Conservation (phyloP, 2,888 invertebrate species). For the Nomada lathburiana region DNA sequence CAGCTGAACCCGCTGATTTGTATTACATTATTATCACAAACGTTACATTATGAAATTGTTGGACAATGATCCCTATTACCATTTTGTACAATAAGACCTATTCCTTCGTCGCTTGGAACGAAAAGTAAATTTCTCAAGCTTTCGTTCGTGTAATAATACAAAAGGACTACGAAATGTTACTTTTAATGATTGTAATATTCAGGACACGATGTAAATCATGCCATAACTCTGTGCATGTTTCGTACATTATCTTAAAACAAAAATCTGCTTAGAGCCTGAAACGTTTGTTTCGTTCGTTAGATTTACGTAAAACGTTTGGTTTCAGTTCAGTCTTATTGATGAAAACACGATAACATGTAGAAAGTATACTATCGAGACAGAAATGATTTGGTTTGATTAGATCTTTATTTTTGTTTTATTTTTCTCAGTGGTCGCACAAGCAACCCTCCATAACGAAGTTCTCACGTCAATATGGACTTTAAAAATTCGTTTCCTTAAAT, state of each 20-base stretch:
- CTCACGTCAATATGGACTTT: constrained; percentile 36
- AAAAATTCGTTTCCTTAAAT: constrained; percentile 43
- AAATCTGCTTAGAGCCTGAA: constrained; percentile 47
- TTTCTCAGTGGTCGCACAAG: constrained; percentile 47
- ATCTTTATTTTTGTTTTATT: constrained; percentile 44
- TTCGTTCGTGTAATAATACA: constrained; percentile 11
- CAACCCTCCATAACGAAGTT: constrained; percentile 53
- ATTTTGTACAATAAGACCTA: constrained; percentile 73
- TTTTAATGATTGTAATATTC: constrained; percentile 27
- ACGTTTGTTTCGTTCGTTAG: constrained; percentile 41
- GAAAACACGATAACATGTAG: constrained; percentile 41
- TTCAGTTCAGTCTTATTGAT: constrained; percentile 68
- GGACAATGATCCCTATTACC: constrained; percentile 74
- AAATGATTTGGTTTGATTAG: constrained; percentile 50
- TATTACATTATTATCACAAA: constrained; percentile 68
- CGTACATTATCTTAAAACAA: constrained; percentile 31
- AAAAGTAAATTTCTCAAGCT: constrained; percentile 42
- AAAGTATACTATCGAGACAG: constrained; percentile 61
- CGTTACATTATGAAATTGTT: constrained; percentile 75
- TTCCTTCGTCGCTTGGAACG: constrained; percentile 57
- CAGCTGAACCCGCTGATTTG: constrained; percentile 50
- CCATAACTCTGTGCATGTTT: constrained; percentile 25
- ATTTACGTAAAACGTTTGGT: constrained; percentile 56
- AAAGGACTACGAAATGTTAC: constrained; percentile 26
- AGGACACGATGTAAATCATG: constrained; percentile 25